These are phyloP conservation scores for Pluvialis apricaria DNA, from an alignment of 2,113 vertebrate species.

Conservation along the genomic window DNA sequence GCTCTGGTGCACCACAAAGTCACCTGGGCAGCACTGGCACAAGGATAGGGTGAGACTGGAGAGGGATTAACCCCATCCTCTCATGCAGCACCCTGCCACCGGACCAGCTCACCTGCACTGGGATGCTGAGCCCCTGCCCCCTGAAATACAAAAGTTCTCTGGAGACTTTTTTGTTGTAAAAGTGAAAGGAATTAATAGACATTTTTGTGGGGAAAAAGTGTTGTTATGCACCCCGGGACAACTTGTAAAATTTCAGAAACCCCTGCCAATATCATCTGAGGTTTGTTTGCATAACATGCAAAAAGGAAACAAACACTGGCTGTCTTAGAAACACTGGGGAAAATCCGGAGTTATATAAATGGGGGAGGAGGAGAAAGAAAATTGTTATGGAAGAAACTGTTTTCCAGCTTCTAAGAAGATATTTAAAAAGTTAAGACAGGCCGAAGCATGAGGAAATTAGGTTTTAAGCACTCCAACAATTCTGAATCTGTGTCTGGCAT, in stretches of 20 bases:
- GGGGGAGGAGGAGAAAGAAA: background rate
- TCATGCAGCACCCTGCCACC: background rate
- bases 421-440: background rate
- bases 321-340: constrained; percentile 17
- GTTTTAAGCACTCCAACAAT: background rate
- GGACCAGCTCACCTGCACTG: background rate
- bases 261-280: background rate
- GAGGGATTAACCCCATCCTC: background rate
- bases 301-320: constrained; percentile 36
- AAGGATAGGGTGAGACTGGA: background rate
- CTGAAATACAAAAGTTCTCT: background rate
- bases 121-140: background rate
- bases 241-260: background rate
- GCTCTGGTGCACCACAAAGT: background rate
- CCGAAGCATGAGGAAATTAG: background rate
- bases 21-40: background rate
- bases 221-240: background rate
- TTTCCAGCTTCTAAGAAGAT: background rate
- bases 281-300: constrained; percentile 36
- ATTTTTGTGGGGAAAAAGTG: background rate
- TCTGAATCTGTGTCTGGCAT: background rate
- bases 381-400: background rate
- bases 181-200: background rate
- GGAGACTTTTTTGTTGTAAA: background rate
- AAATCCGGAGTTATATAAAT: constrained; percentile 49